Evolutionary conservation across 2,888 invertebrate species (phyloP).

Genomic region (Ctenicera cuprea): DNA sequence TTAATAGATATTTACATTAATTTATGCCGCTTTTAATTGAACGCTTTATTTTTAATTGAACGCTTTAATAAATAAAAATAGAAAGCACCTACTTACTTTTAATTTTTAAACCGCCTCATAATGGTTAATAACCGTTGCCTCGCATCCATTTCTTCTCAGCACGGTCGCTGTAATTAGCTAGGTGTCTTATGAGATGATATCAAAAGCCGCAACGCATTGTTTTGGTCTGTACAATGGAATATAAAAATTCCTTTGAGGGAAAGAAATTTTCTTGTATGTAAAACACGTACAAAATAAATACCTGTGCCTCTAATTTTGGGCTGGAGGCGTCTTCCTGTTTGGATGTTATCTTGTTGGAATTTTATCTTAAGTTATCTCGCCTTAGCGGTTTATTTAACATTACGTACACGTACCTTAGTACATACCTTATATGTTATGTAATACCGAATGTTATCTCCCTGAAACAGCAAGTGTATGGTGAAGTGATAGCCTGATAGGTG

Average conservation of each 20-base stretch:
- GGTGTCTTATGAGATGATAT: conserved; percentile 11
- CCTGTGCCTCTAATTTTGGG: neutral
- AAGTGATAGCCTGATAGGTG: neutral
- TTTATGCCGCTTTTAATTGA: neutral
- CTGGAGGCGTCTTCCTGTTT: conserved; percentile 14
- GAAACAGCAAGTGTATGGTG: neutral
- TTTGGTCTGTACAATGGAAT: conserved; percentile 19
- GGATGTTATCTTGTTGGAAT: conserved; percentile 8
- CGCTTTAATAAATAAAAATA: neutral
- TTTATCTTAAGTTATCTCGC: conserved; percentile 7
- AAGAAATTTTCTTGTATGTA: neutral
- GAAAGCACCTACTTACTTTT: conserved; percentile 6
- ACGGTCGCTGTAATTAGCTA: conserved; percentile 12
- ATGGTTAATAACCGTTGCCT: neutral
- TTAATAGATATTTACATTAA: neutral
- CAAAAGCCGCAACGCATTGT: conserved; percentile 9
- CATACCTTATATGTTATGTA: neutral
- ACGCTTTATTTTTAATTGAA: neutral
- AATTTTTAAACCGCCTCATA: neutral
- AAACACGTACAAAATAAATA: neutral
- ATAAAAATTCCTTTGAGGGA: conserved; percentile 15
- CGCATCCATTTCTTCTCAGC: neutral
- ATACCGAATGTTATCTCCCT: neutral
- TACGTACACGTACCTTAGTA: neutral
- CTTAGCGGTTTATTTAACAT: conserved; percentile 20